A percentile compares a stretch with the other conserved stretches of the same genome.
Evolutionary conservation across 2,888 invertebrate species (phyloP).

Genomic region (Steinernema hermaphroditum): DNA sequence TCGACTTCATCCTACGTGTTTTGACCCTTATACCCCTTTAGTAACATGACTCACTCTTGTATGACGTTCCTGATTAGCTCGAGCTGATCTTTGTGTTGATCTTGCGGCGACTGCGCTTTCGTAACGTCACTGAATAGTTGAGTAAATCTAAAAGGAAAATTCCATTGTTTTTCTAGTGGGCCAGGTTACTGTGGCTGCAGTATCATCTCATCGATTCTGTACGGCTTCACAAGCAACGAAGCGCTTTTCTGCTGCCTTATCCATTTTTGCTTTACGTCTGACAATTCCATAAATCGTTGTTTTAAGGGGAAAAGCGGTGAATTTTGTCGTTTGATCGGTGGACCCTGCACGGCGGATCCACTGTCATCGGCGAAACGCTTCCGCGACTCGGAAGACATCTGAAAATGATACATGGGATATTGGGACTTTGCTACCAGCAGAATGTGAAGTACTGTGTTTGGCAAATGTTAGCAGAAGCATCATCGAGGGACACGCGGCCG

Average conservation of each 20-base stretch:
- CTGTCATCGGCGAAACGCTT: conserved; percentile 12
- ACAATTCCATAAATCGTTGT: conserved; percentile 17
- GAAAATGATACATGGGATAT: not conserved
- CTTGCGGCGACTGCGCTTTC: conserved; percentile 35
- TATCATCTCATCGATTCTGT: conserved; percentile 9
- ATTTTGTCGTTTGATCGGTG: not conserved
- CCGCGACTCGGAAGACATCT: conserved; percentile 23
- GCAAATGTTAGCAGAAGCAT: conserved; percentile 6
- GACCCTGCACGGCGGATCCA: not conserved
- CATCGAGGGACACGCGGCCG: not conserved
- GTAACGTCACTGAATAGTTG: conserved; percentile 39
- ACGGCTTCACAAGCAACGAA: conserved; percentile 18
- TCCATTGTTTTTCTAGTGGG: not conserved
- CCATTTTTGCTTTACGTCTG: conserved; percentile 9
- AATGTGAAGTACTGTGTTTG: not conserved
- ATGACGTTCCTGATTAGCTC: conserved; percentile 39
- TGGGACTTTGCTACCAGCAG: not conserved
- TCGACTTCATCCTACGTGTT: not conserved
- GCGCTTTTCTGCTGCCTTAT: conserved; percentile 20
- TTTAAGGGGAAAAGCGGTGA: not conserved
- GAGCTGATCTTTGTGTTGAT: conserved; percentile 44
- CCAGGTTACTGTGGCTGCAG: not conserved
- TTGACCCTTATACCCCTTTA: not conserved
- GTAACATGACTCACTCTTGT: conserved; percentile 38
- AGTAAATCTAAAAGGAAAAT: conserved; percentile 40